phyloP scores from a whole-genome alignment of 2,113 vertebrate genomes.

The Labeo catla region DNA sequence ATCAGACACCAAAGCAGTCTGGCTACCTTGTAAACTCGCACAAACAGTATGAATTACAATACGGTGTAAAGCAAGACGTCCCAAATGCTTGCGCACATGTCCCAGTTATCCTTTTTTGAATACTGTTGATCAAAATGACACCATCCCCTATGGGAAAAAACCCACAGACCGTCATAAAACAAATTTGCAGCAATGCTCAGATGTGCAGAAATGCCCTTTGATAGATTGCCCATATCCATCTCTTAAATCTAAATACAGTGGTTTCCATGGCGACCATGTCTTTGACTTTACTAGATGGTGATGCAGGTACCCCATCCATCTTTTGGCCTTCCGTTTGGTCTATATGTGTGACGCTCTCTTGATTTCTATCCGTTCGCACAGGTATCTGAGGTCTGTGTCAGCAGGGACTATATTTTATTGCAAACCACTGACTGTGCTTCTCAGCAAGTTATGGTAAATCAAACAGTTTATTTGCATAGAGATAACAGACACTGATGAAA shows the following conservation, averaged over 20 bases:
- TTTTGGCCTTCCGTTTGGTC: constrained; percentile 39
- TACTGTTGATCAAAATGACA: constrained; percentile 40
- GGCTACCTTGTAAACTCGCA: constrained; percentile 9
- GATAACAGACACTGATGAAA: constrained; percentile 16
- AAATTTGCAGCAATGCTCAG: constrained; percentile 42
- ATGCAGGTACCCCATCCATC: constrained; percentile 48
- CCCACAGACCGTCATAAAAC: constrained; percentile 42
- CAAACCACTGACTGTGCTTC: constrained; percentile 22
- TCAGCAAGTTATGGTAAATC: constrained; percentile 36
- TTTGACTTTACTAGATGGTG: constrained; percentile 55
- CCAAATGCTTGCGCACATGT: neutral
- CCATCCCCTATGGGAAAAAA: constrained; percentile 14
- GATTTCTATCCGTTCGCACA: constrained; percentile 46
- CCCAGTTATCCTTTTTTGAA: constrained; percentile 34
- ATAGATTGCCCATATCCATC: constrained; percentile 54
- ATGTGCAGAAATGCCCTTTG: constrained; percentile 50
- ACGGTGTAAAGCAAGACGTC: constrained; percentile 13
- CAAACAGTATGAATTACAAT: neutral
- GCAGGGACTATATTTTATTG: constrained; percentile 45
- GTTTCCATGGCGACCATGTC: constrained; percentile 62
- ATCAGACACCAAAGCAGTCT: neutral
- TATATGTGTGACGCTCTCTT: neutral
- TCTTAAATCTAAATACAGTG: constrained; percentile 56
- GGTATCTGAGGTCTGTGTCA: constrained; percentile 38
- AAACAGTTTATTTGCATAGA: constrained; percentile 40